Conservation (phyloP, 2,888 invertebrate species). For the Norana najaformis region DNA sequence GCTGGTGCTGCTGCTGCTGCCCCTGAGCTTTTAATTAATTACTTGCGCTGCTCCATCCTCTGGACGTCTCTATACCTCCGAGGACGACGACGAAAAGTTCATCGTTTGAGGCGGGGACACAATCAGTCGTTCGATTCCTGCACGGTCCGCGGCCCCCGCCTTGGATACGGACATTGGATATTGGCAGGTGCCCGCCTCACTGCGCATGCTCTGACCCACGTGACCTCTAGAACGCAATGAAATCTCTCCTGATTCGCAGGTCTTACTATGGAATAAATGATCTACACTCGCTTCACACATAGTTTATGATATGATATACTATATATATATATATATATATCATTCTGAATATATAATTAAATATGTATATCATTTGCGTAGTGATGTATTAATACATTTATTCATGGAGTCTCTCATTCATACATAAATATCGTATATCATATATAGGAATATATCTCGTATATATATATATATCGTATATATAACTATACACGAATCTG, state of each 20-base stretch:
- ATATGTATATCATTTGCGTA: not conserved
- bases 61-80: not conserved
- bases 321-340: too few relatives aligned
- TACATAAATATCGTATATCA: too few relatives aligned
- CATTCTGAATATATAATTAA: not conserved
- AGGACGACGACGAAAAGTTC: not conserved
- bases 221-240: not conserved
- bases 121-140: conserved; percentile 10
- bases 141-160: not conserved
- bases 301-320: not conserved
- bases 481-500: too few relatives aligned
- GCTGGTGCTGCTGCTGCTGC: not conserved
- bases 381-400: too few relatives aligned
- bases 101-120: conserved; percentile 1
- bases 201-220: not conserved
- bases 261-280: not conserved
- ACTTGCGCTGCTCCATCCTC: not conserved
- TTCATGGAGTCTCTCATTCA: too few relatives aligned
- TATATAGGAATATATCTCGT: too few relatives aligned
- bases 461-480: too few relatives aligned
- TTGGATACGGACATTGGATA: not conserved
- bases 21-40: conserved; percentile 5
- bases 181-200: not conserved
- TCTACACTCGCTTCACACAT: not conserved
- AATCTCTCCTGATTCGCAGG: too few relatives aligned